Conservation (phyloP, 2,797 vertebrate genomes). For the Peromyscus aztecus region DNA sequence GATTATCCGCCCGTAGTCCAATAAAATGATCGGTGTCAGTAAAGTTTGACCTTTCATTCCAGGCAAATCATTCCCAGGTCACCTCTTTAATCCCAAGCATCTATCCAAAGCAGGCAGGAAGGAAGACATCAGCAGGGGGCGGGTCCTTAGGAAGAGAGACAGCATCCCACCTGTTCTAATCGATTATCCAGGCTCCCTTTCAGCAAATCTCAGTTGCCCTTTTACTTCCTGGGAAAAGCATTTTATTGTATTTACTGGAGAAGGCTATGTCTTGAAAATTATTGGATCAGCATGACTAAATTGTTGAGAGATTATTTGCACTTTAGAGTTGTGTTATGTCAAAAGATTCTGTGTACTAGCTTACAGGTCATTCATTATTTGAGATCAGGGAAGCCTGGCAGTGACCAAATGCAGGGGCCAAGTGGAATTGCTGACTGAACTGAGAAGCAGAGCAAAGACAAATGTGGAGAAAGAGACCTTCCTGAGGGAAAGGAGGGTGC, state of each 20-base stretch:
- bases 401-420: constrained; percentile 1
- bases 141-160: constrained; percentile 42
- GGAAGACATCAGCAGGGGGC: constrained; percentile 59
- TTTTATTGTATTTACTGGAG: constrained; percentile 34
- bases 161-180: constrained; percentile 57
- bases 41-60: constrained; percentile 65
- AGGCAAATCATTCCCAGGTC: constrained; percentile 49
- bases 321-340: constrained; percentile 35
- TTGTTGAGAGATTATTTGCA: constrained; percentile 57
- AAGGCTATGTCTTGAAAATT: constrained; percentile 18
- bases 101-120: constrained; percentile 66
- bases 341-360: constrained; percentile 20
- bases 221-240: constrained; percentile 55
- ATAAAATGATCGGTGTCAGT: constrained; percentile 61
- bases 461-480: background rate
- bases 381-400: constrained; percentile 19
- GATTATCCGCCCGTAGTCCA: constrained; percentile 43
- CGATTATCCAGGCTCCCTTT: constrained; percentile 62
- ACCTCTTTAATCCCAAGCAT: constrained; percentile 56
- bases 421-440: constrained; percentile 35
- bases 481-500: background rate
- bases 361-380: constrained; percentile 57
- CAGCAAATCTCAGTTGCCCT: constrained; percentile 9
- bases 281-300: background rate
- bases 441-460: constrained; percentile 46